Evolutionary conservation across 2,888 invertebrate species (phyloP).

Genomic region (Lissonota sp.): DNA sequence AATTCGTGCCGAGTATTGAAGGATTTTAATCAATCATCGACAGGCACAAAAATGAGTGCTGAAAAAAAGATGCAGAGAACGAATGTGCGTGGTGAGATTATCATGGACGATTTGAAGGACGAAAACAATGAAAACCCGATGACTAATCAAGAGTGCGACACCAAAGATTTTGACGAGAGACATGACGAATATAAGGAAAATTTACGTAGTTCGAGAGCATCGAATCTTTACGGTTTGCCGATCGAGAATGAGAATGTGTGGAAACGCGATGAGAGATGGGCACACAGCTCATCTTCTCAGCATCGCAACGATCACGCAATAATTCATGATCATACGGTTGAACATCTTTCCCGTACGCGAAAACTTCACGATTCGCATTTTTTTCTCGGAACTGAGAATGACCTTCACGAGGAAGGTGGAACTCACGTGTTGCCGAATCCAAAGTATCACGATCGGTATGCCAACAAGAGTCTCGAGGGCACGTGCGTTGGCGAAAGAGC

Average conservation of each 20-base stretch:
- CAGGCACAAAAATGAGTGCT: too few species aligned
- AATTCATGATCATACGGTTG: conserved; percentile 10
- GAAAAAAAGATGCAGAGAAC: conserved; percentile 18
- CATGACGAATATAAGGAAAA: conserved; percentile 65
- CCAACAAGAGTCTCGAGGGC: conserved; percentile 72
- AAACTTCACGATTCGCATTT: conserved; percentile 62
- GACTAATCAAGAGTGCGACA: neutral
- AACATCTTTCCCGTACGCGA: conserved; percentile 50
- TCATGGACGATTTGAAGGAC: neutral
- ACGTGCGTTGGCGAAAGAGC: conserved; percentile 70
- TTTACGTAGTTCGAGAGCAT: conserved; percentile 51
- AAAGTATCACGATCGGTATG: conserved; percentile 68
- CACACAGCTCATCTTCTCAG: neutral
- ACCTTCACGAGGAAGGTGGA: conserved; percentile 23
- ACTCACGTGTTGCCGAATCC: conserved; percentile 44
- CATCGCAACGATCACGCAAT: neutral
- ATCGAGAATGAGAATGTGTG: neutral
- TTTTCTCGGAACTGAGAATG: conserved; percentile 46
- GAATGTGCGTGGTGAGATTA: conserved; percentile 31
- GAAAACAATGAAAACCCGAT: neutral
- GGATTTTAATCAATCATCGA: conserved; percentile 31
- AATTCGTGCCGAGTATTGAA: conserved; percentile 28
- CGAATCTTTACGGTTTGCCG: conserved; percentile 47
- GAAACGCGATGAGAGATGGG: neutral
- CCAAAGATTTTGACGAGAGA: conserved; percentile 53